phyloP scores from a whole-genome alignment of 2,888 invertebrate genomes.

The Invenusta paracnida region DNA sequence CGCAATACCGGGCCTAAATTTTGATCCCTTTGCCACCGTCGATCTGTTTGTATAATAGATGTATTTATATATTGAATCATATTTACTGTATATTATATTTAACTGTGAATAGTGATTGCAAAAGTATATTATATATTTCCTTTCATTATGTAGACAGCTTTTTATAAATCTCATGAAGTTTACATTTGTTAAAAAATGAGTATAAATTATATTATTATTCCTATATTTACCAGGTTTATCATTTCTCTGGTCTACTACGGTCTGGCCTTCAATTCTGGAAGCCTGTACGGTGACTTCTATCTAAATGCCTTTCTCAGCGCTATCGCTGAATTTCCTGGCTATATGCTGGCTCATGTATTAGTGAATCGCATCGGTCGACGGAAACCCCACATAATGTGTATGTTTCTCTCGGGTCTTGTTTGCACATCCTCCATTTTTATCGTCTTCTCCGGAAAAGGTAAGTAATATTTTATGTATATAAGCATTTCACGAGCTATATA shows the following conservation, averaged over 20 bases:
- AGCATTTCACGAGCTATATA: too few relatives aligned
- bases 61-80: too few relatives aligned
- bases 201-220: too few relatives aligned
- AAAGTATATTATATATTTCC: too few relatives aligned
- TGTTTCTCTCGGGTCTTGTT: not conserved
- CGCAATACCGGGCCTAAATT: too few relatives aligned
- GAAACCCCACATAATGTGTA: not conserved
- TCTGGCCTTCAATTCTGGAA: conserved; percentile 12
- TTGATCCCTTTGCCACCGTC: too few relatives aligned
- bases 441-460: conserved; percentile 15
- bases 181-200: too few relatives aligned
- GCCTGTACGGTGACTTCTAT: not conserved
- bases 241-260: conserved; percentile 31
- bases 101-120: too few relatives aligned
- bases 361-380: conserved; percentile 4
- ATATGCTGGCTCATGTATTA: not conserved
- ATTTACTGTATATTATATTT: too few relatives aligned
- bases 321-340: not conserved
- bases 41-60: too few relatives aligned
- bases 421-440: not conserved
- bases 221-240: conserved; percentile 1
- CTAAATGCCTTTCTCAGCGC: not conserved
- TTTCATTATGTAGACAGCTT: too few relatives aligned
- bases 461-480: not conserved
- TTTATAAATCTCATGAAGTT: too few relatives aligned